Evolutionary conservation across 1,140 invertebrate species (phyloP).

Genomic region (Drosophila kurseongensis): DNA sequence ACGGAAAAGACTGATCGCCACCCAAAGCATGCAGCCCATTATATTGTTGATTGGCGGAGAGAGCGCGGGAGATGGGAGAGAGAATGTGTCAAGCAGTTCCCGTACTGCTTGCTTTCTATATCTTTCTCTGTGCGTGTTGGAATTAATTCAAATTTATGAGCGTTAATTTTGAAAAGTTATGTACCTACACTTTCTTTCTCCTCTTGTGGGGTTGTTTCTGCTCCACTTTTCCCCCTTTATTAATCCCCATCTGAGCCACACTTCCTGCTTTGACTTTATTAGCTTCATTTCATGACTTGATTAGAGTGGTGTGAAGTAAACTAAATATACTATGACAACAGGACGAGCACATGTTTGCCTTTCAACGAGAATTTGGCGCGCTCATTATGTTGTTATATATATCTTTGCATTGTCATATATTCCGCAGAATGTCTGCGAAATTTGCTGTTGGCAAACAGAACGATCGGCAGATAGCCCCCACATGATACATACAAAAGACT

Average conservation of each 20-base stretch:
- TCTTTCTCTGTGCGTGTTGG: conserved; percentile 39
- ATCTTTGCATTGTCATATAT: conserved; percentile 33
- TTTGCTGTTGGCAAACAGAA: conserved; percentile 60
- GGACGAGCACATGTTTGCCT: conserved; percentile 39
- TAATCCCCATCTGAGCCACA: conserved; percentile 26
- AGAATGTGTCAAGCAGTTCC: conserved; percentile 1
- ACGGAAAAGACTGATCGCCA: conserved; percentile 60
- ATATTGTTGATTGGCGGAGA: conserved; percentile 19
- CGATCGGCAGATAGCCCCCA: conserved; percentile 34
- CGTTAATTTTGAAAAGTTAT: conserved; percentile 63
- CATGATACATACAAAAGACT: conserved; percentile 42
- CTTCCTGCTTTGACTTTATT: conserved; percentile 44
- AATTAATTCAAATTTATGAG: conserved; percentile 74
- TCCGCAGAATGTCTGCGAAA: conserved; percentile 52
- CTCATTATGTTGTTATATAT: conserved; percentile 3
- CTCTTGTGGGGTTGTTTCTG: conserved; percentile 2
- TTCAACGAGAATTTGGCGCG: conserved; percentile 32
- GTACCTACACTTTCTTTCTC: neutral
- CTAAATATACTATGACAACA: conserved; percentile 9
- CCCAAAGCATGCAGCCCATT: conserved; percentile 22
- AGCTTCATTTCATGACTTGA: conserved; percentile 20
- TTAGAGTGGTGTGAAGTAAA: conserved; percentile 41
- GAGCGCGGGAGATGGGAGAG: neutral
- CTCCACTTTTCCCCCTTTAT: conserved; percentile 14
- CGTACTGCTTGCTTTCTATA: conserved; percentile 6